Percentiles rank a stretch among this genome's conserved stretches.
These are phyloP conservation scores for Dysmachus trigonus DNA, from an alignment of 2,888 invertebrate species.

Conservation along the genomic window DNA sequence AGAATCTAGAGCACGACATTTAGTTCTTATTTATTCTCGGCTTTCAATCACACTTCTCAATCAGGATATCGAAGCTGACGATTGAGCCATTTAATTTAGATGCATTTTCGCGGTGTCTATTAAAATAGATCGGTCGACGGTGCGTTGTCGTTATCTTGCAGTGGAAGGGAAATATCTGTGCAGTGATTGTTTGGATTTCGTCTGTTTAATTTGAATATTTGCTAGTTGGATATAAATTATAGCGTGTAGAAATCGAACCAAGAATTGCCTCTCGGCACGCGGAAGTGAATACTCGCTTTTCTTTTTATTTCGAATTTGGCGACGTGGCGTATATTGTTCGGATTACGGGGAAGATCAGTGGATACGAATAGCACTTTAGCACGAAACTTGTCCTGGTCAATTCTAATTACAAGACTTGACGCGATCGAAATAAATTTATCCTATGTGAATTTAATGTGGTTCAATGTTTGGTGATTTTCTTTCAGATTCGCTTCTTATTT, in stretches of 20 bases:
- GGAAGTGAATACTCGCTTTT: conserved; percentile 44
- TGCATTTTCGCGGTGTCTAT: conserved; percentile 1
- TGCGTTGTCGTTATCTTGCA: conserved; percentile 37
- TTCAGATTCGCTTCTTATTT: conserved; percentile 9
- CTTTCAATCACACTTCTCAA: conserved; percentile 42
- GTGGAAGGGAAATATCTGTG: conserved; percentile 37
- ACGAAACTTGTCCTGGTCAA: conserved; percentile 39
- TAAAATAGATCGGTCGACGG: conserved; percentile 31
- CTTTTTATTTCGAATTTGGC: conserved; percentile 18
- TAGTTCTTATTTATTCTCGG: conserved; percentile 47
- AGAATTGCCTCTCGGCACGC: conserved; percentile 44
- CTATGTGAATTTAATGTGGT: neutral
- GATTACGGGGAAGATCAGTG: conserved; percentile 38
- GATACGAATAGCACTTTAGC: conserved; percentile 36
- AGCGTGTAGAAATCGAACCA: conserved; percentile 42
- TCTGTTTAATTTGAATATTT: conserved; percentile 11
- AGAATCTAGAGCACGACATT: conserved; percentile 49
- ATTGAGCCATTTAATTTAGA: conserved; percentile 43
- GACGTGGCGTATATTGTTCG: conserved; percentile 27
- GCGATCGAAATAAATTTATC: conserved; percentile 40
- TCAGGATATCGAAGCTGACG: conserved; percentile 44
- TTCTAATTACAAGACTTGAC: conserved; percentile 43
- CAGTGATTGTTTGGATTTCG: conserved; percentile 37
- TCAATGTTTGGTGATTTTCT: neutral
- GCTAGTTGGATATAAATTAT: conserved; percentile 33